Base-by-base conservation (phyloP, 2,888 invertebrate species). In the Thelaira solivaga region DNA sequence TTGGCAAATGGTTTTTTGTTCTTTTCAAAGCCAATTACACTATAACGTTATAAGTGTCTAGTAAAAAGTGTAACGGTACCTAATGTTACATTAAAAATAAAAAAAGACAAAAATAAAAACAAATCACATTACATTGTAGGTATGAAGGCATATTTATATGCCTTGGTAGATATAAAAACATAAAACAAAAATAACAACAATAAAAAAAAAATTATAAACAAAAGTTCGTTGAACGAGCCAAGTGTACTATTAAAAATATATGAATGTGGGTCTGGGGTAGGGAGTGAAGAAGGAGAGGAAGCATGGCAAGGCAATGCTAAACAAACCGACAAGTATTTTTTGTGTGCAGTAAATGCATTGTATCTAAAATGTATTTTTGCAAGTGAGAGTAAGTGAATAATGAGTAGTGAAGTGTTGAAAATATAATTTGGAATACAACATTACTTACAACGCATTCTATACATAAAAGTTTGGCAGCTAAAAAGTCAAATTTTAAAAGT, bases 221-320 rank as follows among this genome's bases (percentile, higher is more conserved):
- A 76, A 72, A 76, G 76, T 76, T 76, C 72, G 71, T 76, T 76
- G 76, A 72, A 76, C 76, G 71, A n/a, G n/a, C n/a, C n/a, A n/a
- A n/a, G n/a, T n/a, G n/a, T n/a, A 43, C 53, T 62, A 55, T 34
- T 47, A 26, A 20, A 68, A 57, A 57, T 31, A 18, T 26, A 49
- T 16, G n/a, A 11, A 26, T 11, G 7, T 34, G 20, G 16, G 16
- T 22, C 13, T 7, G 13, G 16, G 7, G 13, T 3, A 34, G n/a
- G 11, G 39, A 29, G n/a, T 3, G 22, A 20, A 8, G 18, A 20
- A 24, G 7, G 26, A 41, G 7, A 22, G 16, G 20, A 26, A n/a
- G 34, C 16, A 36, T 31, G 8, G 7, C 16, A 49, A 49, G 36
- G 20, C 20, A 29, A 7, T 18, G n/a, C 11, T 11, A n/a, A 20